These are phyloP conservation scores for Zygogramma bicolorata DNA, from an alignment of 2,888 invertebrate genomes.

Conservation along the genomic window DNA sequence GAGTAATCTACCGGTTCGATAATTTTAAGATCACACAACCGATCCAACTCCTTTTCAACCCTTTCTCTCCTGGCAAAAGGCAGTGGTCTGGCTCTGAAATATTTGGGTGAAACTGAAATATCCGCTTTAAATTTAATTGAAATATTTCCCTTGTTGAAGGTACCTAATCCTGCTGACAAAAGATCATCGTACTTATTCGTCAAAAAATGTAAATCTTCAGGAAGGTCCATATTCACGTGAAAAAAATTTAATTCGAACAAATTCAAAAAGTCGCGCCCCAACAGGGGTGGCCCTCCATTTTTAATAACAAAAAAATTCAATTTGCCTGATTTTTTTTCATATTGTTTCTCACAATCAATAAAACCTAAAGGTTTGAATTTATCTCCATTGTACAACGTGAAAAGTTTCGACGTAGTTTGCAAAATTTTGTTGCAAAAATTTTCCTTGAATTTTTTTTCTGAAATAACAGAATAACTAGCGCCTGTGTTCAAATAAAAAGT, in stretches of 20 bases:
- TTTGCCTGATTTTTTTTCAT: neutral
- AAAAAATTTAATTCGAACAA: too few species aligned
- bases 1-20: too few species aligned
- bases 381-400: too few species aligned
- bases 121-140: neutral
- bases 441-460: neutral
- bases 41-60: too few species aligned
- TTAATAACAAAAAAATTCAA: neutral
- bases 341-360: neutral
- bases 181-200: neutral
- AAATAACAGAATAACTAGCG: neutral
- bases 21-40: too few species aligned
- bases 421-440: neutral
- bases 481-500: neutral
- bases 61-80: slow-evolving; percentile 11
- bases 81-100: neutral
- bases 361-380: too few species aligned
- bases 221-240: too few species aligned
- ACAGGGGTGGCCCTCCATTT: neutral
- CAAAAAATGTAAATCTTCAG: neutral
- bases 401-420: neutral
- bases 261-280: too few species aligned
- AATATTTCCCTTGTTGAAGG: slow-evolving; percentile 10
- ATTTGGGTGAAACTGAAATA: neutral
- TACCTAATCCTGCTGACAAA: slow-evolving; percentile 11